These are phyloP conservation scores for Ammodytes marinus DNA, from an alignment of 2,113 vertebrate species.

Conservation along the genomic window DNA sequence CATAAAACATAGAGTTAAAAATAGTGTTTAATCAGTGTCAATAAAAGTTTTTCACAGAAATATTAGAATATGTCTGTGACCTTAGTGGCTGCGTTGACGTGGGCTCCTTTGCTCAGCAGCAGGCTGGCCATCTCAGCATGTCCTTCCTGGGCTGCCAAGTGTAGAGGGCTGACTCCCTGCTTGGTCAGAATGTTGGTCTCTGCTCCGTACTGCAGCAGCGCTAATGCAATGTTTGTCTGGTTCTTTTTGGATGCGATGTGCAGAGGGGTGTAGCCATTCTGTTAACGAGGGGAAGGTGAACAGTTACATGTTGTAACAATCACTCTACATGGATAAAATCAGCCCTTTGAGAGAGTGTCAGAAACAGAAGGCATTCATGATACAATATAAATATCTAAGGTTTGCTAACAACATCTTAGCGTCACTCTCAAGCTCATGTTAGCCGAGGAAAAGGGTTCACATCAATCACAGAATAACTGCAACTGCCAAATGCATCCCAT, in stretches of 20 bases:
- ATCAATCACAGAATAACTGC: background rate
- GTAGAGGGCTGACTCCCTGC: constrained; percentile 94
- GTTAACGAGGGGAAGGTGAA: background rate
- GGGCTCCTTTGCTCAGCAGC: constrained; percentile 91
- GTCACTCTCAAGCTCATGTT: background rate
- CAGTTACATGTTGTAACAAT: constrained; percentile 1
- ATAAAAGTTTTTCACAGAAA: background rate
- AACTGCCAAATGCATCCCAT: background rate
- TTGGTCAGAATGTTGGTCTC: constrained; percentile 94
- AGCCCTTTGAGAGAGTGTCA: background rate
- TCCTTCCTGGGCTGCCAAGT: constrained; percentile 95
- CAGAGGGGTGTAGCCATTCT: constrained; percentile 98
- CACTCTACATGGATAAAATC: background rate
- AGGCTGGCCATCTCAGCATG: constrained; percentile 92
- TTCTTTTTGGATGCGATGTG: constrained; percentile 99
- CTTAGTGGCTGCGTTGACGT: constrained; percentile 92
- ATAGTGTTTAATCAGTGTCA: background rate
- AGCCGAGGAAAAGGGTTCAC: background rate
- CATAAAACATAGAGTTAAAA: background rate
- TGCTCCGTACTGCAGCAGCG: constrained; percentile 91
- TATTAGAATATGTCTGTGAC: constrained; percentile 70
- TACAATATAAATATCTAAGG: background rate
- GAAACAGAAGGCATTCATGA: background rate
- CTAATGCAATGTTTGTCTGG: constrained; percentile 91
- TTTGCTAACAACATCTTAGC: background rate